phyloP scores from a whole-genome alignment of 2,797 vertebrate genomes.

The Onychomys leucogaster region DNA sequence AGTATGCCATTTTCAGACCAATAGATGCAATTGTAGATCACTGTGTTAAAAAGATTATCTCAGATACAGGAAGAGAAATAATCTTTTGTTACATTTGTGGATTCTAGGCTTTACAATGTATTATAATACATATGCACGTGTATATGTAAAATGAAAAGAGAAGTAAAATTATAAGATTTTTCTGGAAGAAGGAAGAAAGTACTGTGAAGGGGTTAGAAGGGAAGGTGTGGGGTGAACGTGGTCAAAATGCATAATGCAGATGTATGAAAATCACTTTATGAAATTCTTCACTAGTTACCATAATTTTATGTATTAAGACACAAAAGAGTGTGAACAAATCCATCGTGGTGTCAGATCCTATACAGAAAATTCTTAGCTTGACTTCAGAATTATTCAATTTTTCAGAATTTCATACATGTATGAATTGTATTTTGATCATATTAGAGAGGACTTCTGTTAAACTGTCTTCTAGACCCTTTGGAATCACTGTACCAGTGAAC shows the following conservation, averaged over 20 bases:
- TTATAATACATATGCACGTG: background rate
- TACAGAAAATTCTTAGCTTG: background rate
- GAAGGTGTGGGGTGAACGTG: background rate
- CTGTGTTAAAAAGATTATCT: background rate
- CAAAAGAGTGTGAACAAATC: background rate
- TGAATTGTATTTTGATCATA: background rate
- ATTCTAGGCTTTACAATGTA: background rate
- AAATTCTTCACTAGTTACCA: background rate
- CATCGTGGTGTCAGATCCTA: background rate
- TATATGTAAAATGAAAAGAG: background rate
- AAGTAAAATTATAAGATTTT: background rate
- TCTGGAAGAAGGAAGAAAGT: background rate
- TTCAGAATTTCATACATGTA: background rate
- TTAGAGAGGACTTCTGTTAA: background rate
- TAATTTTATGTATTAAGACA: background rate
- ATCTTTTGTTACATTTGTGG: background rate
- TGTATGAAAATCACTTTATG: background rate
- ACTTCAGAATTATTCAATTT: background rate
- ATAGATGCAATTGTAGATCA: background rate
- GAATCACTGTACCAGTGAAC: background rate
- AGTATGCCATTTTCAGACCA: background rate
- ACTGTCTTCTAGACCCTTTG: background rate
- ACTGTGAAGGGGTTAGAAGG: background rate
- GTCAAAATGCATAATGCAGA: background rate
- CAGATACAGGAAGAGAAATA: background rate